A percentile compares a stretch with the other conserved stretches of the same genome.
Evolutionary conservation across 2,888 invertebrate species (phyloP).

Genomic region (Blastobasis adustella): DNA sequence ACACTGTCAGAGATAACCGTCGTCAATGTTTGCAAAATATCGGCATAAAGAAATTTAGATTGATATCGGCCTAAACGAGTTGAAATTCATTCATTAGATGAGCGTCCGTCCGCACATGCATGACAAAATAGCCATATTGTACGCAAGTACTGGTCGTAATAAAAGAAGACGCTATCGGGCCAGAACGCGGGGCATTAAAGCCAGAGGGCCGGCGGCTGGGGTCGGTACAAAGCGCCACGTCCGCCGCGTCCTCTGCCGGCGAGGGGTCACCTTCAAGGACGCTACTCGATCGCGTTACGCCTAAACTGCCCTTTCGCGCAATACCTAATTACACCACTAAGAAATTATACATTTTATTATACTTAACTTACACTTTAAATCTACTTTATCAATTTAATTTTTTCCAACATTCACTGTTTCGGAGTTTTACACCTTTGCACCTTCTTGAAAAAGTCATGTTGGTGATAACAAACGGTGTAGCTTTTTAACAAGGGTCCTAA

Average conservation of each 20-base stretch:
- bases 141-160: slow-evolving; percentile 28
- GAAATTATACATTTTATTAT: too few relatives aligned
- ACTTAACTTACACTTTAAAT: too few relatives aligned
- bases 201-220: slow-evolving; percentile 30
- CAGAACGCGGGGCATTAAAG: slow-evolving; percentile 27
- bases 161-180: slow-evolving; percentile 35
- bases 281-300: too few relatives aligned
- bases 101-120: slow-evolving; percentile 21
- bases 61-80: slow-evolving; percentile 23
- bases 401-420: too few relatives aligned
- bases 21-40: slow-evolving; percentile 7
- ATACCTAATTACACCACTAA: too few relatives aligned
- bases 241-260: slow-evolving; percentile 27
- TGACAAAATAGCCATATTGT: slow-evolving; percentile 16
- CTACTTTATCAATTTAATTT: too few relatives aligned
- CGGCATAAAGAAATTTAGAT: slow-evolving; percentile 21
- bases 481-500: too few relatives aligned
- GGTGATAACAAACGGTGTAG: too few relatives aligned
- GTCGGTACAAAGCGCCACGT: slow-evolving; percentile 43
- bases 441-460: too few relatives aligned
- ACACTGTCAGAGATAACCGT: slow-evolving; percentile 12
- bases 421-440: too few relatives aligned
- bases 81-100: slow-evolving; percentile 21
- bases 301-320: too few relatives aligned
- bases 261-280: slow-evolving; percentile 47